Evolutionary conservation across 2,113 vertebrate genomes (phyloP), one percentile per base, ranked within the genome.

Genomic region (Mugil cephalus): DNA sequence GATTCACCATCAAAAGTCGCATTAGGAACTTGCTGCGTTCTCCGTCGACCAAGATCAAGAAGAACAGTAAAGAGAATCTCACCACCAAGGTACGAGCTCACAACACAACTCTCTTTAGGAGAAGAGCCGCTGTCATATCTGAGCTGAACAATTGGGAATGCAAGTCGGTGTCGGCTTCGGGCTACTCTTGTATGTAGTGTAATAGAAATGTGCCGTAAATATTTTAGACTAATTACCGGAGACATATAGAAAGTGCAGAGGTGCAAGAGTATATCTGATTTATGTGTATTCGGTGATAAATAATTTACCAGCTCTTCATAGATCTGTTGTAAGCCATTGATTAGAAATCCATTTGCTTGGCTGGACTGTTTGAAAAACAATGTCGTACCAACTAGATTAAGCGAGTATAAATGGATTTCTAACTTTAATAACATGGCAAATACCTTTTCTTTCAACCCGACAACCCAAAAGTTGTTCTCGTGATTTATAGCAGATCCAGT

Each of bases 1-100:
- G 80, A 4, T 77, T 79, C 43, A 90, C 87, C 2, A 84, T 93
- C n/a, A 92, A 73, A 45, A 91, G 55, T 14, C 89, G 93, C 35
- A 80, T 94, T 67, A 88, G 82, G 60, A 94, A 90, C 9, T 10
- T 94, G 36, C 82, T 93, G 54, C 89, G 89, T 0, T 88, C 93
- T 8, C 93, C 92, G 0, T 88, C 92, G 2, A 1, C 21, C 64
- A 91, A 69, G 55, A 85, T 71, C 5, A 84, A 48, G 51, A 90
- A 52, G 65, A 87, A 34, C 69, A 30, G 75, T 21, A 88, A 18
- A 39, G 88, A 81, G 17, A 77, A 43, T 13, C 72, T 89, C 39
- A 13, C 13, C 45, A 79, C 55, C 18, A 89, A 91, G 89, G 93
- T 91, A 63, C 3, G 36, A n/a, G 8, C 9, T 0, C 15, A 30